Conservation (phyloP, 2,797 vertebrate species). For the Octomys mimax region DNA sequence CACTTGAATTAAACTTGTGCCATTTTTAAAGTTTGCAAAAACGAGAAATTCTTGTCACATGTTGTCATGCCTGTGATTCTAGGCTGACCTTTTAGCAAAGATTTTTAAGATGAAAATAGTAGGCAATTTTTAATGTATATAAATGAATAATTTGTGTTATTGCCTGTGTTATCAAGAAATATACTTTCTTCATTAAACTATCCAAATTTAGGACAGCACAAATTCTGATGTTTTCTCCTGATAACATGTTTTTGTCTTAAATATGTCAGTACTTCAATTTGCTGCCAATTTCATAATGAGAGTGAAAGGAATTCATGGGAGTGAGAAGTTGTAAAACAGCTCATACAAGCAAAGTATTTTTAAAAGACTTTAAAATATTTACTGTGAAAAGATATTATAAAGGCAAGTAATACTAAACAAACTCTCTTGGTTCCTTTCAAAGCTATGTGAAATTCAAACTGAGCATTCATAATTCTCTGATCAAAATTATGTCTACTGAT, state of each 20-base stretch:
- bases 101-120: constrained; percentile 52
- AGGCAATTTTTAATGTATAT: background rate
- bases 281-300: background rate
- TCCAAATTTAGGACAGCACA: background rate
- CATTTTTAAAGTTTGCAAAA: constrained; percentile 62
- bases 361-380: background rate
- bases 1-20: background rate
- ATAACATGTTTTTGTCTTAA: background rate
- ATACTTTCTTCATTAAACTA: background rate
- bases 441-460: constrained; percentile 38
- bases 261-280: background rate
- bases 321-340: constrained; percentile 3
- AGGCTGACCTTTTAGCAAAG: constrained; percentile 32
- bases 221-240: background rate
- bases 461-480: constrained; percentile 51
- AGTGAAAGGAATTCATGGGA: background rate
- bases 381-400: constrained; percentile 5
- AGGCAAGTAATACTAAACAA: constrained; percentile 13
- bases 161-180: background rate
- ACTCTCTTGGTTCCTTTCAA: background rate
- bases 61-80: background rate
- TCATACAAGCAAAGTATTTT: background rate
- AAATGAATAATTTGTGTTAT: constrained; percentile 21
- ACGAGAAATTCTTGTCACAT: constrained; percentile 41
- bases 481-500: constrained; percentile 37